A percentile compares a stretch with the other conserved stretches of the same genome.
These are phyloP conservation scores for Vireo griseus DNA, from an alignment of 2,797 vertebrate species.

Conservation along the genomic window DNA sequence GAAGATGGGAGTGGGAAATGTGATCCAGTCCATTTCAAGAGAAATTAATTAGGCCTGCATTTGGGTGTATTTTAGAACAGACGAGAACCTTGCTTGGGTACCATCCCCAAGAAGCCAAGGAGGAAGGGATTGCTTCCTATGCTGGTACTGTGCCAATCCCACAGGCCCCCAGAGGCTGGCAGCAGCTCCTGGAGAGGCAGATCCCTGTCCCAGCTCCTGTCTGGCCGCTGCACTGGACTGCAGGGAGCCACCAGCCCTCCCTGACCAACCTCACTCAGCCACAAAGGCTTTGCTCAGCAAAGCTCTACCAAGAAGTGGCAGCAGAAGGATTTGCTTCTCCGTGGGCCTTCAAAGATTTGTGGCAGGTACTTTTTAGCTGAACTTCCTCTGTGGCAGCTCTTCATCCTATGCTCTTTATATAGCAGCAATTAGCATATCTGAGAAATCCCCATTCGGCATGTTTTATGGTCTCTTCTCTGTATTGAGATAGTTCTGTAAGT, in stretches of 20 bases:
- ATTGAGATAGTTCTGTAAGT: conserved; percentile 50
- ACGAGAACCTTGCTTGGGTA: rapidly evolving
- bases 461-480: conserved; percentile 53
- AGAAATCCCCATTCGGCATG: conserved; percentile 39
- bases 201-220: not conserved
- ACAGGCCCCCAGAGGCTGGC: rapidly evolving
- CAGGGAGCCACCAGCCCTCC: not conserved
- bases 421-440: conserved; percentile 59
- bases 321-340: not conserved
- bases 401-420: conserved; percentile 30
- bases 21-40: not conserved
- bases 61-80: not conserved
- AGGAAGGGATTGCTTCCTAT: not conserved
- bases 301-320: not conserved
- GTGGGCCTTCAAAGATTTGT: conserved; percentile 36
- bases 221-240: not conserved
- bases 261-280: not conserved
- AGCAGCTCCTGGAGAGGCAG: not conserved
- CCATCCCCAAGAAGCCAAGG: not conserved
- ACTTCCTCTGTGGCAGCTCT: conserved; percentile 32
- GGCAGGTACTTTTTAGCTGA: conserved; percentile 5
- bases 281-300: not conserved
- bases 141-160: rapidly evolving
- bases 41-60: not conserved
- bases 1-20: not conserved